These are phyloP conservation scores for Chloroceryle amazona DNA, from an alignment of 2,797 vertebrate genomes.

Conservation along the genomic window DNA sequence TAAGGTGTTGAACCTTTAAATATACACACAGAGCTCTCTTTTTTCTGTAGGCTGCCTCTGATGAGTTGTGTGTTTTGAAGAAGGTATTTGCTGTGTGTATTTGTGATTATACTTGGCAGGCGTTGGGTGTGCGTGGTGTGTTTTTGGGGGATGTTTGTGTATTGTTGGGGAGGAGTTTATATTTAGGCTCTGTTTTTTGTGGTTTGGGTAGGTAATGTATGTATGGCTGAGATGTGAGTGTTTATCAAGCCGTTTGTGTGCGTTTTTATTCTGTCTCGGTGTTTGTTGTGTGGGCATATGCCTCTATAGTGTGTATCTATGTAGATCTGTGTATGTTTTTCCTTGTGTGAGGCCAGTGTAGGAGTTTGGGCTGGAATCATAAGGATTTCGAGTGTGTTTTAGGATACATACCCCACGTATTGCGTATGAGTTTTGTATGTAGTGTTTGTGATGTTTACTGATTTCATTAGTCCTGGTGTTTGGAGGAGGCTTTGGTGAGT, in stretches of 20 bases:
- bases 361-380: constrained; percentile 59
- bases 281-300: constrained; percentile 51
- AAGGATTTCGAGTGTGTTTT: constrained; percentile 22
- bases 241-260: constrained; percentile 42
- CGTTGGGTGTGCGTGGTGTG: background rate
- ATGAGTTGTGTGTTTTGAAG: constrained; percentile 39
- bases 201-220: constrained; percentile 60
- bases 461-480: background rate
- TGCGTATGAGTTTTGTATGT: background rate
- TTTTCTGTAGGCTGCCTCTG: background rate
- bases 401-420: background rate
- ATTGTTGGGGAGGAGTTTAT: constrained; percentile 69
- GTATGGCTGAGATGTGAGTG: constrained; percentile 29
- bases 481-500: background rate
- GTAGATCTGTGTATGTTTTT: constrained; percentile 19
- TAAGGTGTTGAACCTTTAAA: background rate
- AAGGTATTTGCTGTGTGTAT: constrained; percentile 45
- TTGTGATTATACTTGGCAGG: constrained; percentile 61
- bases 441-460: background rate
- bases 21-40: background rate
- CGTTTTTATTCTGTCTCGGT: constrained; percentile 6
- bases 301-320: background rate
- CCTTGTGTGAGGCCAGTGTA: constrained; percentile 18
- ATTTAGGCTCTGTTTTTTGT: constrained; percentile 72
- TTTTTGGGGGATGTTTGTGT: constrained; percentile 73